These are phyloP conservation scores for Rotaria magnacalcarata DNA, from an alignment of 2,888 invertebrate species.

Conservation along the genomic window DNA sequence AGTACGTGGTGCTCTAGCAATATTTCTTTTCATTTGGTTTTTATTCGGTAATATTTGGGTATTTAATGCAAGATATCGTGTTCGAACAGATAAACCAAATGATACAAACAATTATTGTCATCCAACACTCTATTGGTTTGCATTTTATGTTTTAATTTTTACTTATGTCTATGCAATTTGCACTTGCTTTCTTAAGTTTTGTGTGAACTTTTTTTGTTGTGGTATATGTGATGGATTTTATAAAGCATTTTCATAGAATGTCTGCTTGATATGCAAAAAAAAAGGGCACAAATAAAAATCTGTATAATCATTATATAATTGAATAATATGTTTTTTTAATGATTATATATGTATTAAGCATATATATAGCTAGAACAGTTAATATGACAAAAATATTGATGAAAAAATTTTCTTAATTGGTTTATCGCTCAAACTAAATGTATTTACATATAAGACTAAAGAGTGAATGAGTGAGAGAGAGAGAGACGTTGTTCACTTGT, in stretches of 20 bases:
- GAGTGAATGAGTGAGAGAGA: background rate
- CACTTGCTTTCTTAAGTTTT: slow-evolving; percentile 10
- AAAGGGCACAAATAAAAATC: too few species aligned
- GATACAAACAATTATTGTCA: slow-evolving; percentile 12
- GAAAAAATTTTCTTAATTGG: background rate
- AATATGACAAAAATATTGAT: background rate
- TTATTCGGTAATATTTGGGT: slow-evolving; percentile 16
- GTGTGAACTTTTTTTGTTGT: slow-evolving; percentile 20
- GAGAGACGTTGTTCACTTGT: background rate
- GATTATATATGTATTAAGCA: too few species aligned
- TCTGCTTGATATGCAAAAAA: too few species aligned
- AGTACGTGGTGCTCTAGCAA: background rate
- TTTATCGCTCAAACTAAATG: background rate
- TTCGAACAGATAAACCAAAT: background rate
- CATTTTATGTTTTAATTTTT: background rate
- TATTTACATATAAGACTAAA: background rate
- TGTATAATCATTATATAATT: too few species aligned
- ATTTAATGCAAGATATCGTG: background rate
- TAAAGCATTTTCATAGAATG: background rate
- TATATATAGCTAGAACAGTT: background rate
- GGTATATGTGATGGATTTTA: background rate
- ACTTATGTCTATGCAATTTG: background rate
- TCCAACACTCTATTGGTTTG: background rate
- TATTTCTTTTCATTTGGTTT: slow-evolving; percentile 31
- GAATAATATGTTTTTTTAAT: too few species aligned